Conservation (phyloP, 2,888 invertebrate species). For the Lypha dubia region DNA sequence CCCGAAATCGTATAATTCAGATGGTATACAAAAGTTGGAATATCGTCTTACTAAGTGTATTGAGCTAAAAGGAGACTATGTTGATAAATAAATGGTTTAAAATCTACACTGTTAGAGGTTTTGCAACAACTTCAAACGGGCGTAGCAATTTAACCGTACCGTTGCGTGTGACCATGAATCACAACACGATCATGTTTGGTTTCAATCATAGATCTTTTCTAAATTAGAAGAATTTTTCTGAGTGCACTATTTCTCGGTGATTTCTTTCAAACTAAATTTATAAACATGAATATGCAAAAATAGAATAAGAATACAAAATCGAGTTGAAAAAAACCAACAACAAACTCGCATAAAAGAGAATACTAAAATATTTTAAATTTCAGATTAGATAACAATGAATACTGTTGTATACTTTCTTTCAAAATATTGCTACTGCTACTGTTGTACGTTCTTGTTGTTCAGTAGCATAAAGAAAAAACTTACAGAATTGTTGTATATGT, state of each 20-base stretch:
- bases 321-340: neutral
- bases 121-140: too few relatives aligned
- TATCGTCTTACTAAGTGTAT: too few relatives aligned
- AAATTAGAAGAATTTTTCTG: neutral
- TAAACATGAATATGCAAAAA: slow-evolving; percentile 21
- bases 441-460: neutral
- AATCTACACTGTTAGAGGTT: too few relatives aligned
- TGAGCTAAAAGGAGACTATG: too few relatives aligned
- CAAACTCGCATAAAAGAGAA: slow-evolving; percentile 3
- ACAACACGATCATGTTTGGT: too few relatives aligned
- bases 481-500: slow-evolving; percentile 9
- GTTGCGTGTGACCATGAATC: too few relatives aligned
- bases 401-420: slow-evolving; percentile 25
- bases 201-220: too few relatives aligned
- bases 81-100: too few relatives aligned
- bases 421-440: slow-evolving; percentile 3
- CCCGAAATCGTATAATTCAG: too few relatives aligned
- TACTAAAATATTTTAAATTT: slow-evolving; percentile 58
- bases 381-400: slow-evolving; percentile 63
- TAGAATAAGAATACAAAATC: neutral
- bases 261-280: neutral
- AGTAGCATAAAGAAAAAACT: neutral
- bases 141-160: too few relatives aligned
- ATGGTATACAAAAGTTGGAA: too few relatives aligned
- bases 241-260: neutral